Evolutionary conservation across 2,888 invertebrate genomes (phyloP).

Genomic region (Aelia acuminata): DNA sequence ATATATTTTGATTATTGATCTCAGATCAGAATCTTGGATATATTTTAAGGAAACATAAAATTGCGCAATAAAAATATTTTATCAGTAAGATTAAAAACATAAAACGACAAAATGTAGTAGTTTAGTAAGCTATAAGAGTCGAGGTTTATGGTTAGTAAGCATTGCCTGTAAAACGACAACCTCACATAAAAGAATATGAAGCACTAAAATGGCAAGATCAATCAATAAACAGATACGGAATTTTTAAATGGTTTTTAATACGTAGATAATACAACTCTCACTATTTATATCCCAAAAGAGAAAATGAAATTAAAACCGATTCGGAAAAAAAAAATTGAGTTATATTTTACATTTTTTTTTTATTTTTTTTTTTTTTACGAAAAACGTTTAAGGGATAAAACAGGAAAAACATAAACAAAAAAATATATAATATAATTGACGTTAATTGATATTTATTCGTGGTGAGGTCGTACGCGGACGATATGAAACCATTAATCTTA

Average conservation of each 20-base stretch:
- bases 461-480: background rate
- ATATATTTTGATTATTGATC: too few species aligned
- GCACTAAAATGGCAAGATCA: background rate
- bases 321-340: too few species aligned
- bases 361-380: too few species aligned
- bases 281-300: background rate
- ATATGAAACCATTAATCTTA: background rate
- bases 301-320: too few species aligned
- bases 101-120: background rate
- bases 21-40: too few species aligned
- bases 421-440: background rate
- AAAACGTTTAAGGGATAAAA: background rate
- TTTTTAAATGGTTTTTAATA: background rate
- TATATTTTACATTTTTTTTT: too few species aligned
- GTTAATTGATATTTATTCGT: background rate
- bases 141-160: background rate
- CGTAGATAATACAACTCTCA: too few species aligned
- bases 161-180: background rate
- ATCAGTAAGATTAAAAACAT: background rate
- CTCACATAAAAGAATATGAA: background rate
- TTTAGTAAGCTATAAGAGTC: background rate
- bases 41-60: background rate
- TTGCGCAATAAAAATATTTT: background rate
- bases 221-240: background rate
- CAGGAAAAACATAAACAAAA: background rate